These are phyloP conservation scores for Bombus cullumanus DNA, from an alignment of 1,140 invertebrate genomes.

Conservation along the genomic window DNA sequence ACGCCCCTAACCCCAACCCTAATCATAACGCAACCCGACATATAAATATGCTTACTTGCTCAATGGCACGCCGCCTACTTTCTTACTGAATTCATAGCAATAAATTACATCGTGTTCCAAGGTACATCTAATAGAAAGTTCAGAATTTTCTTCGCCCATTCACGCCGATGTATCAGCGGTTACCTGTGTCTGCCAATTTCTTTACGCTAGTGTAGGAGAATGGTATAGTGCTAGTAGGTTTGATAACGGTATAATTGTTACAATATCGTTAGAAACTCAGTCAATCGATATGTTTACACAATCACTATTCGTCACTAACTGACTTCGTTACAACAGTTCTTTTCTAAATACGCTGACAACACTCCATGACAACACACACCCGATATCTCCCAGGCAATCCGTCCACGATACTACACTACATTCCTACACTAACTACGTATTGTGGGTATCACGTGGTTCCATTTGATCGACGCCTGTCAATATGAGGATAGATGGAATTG, in stretches of 20 bases:
- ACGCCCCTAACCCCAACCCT: too few relatives aligned
- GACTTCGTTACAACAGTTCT: too few relatives aligned
- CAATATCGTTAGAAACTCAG: too few relatives aligned
- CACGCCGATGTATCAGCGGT: constrained; percentile 95
- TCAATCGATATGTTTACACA: too few relatives aligned
- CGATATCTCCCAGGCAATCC: too few relatives aligned
- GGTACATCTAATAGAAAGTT: constrained; percentile 93
- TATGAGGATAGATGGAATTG: constrained; percentile 97
- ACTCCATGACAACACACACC: too few relatives aligned
- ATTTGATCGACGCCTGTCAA: constrained; percentile 96
- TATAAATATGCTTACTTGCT: constrained; percentile 89
- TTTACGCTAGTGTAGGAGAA: constrained; percentile 87
- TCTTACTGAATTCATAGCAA: constrained; percentile 96
- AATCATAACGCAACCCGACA: too few relatives aligned
- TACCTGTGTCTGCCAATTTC: constrained; percentile 93
- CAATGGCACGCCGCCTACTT: constrained; percentile 94
- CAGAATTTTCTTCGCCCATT: constrained; percentile 95
- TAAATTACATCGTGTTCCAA: constrained; percentile 87
- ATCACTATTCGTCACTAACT: too few relatives aligned
- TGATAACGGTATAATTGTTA: too few relatives aligned
- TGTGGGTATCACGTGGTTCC: constrained; percentile 96
- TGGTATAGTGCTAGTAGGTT: too few relatives aligned
- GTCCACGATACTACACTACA: too few relatives aligned
- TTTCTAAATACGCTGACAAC: too few relatives aligned
- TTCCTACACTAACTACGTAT: constrained; percentile 88